Evolutionary conservation across 2,888 invertebrate species (phyloP).

Genomic region (Steinernema carpocapsae): DNA sequence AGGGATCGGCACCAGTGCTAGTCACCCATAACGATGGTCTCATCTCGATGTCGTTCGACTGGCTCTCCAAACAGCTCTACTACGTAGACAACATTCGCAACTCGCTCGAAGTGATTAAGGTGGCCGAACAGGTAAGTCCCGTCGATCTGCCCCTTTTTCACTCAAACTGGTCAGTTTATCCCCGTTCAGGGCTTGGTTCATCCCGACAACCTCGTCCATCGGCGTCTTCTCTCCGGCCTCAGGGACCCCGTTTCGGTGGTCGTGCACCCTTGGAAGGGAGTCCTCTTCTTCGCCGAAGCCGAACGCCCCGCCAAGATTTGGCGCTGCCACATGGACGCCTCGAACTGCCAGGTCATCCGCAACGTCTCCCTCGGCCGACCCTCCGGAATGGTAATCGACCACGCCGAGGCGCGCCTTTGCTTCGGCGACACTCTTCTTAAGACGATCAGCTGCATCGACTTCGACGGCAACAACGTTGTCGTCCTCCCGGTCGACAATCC

Average conservation of each 20-base stretch:
- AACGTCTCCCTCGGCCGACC: constrained; percentile 69
- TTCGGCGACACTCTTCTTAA: constrained; percentile 75
- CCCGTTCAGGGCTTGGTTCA: constrained; percentile 56
- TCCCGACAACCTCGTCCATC: constrained; percentile 65
- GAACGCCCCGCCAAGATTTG: constrained; percentile 89
- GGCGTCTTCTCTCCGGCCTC: constrained; percentile 74
- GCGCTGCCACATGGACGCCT: constrained; percentile 87
- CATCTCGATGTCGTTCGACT: constrained; percentile 91
- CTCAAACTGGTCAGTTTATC: not conserved
- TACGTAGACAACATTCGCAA: constrained; percentile 93
- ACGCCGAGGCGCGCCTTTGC: constrained; percentile 69
- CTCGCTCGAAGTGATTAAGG: constrained; percentile 88
- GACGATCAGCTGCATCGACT: constrained; percentile 72
- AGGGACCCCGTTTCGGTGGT: constrained; percentile 94
- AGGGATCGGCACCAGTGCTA: constrained; percentile 74
- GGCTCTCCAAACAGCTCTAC: constrained; percentile 92
- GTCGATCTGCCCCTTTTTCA: not conserved
- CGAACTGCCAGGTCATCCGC: constrained; percentile 74
- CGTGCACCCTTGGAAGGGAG: constrained; percentile 85
- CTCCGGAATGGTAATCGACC: constrained; percentile 71
- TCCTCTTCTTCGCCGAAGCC: constrained; percentile 93
- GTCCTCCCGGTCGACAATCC: constrained; percentile 56
- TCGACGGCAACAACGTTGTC: constrained; percentile 59
- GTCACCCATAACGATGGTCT: constrained; percentile 96
- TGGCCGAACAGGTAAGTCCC: constrained; percentile 76